These are phyloP conservation scores for Gari tellinella DNA, from an alignment of 2,888 invertebrate genomes.

Conservation along the genomic window DNA sequence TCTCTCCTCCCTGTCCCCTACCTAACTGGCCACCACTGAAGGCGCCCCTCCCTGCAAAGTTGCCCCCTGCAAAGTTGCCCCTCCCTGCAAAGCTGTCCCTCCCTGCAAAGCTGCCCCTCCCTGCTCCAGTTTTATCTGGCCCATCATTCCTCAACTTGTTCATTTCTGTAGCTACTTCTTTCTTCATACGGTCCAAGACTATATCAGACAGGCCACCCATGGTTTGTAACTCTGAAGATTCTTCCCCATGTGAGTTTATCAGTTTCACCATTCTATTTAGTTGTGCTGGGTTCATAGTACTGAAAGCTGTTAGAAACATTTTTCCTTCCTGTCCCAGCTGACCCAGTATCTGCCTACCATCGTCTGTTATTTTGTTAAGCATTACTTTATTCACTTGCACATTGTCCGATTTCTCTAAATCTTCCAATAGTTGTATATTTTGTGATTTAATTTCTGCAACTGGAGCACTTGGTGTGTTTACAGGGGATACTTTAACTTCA, in stretches of 20 bases:
- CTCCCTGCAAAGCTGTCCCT: too few species aligned
- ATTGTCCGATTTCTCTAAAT: conserved; percentile 41
- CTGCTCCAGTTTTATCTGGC: conserved; percentile 14
- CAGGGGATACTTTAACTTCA: neutral
- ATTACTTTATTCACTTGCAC: conserved; percentile 53
- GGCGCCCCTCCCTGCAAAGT: conserved; percentile 8
- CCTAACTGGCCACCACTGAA: conserved; percentile 1
- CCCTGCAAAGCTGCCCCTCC: conserved; percentile 8
- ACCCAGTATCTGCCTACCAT: conserved; percentile 36
- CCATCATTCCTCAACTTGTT: conserved; percentile 17
- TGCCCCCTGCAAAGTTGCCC: too few species aligned
- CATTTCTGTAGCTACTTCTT: conserved; percentile 44
- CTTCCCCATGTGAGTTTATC: conserved; percentile 53
- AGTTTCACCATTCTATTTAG: conserved; percentile 50
- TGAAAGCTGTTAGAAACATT: conserved; percentile 42
- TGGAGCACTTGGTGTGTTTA: conserved; percentile 15
- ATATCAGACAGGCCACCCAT: conserved; percentile 36
- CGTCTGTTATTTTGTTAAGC: conserved; percentile 44
- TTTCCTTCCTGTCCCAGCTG: conserved; percentile 49
- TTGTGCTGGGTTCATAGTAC: conserved; percentile 51
- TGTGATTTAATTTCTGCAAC: conserved; percentile 14
- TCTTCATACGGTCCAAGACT: conserved; percentile 44
- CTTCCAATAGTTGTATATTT: conserved; percentile 31
- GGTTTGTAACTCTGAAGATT: conserved; percentile 35
- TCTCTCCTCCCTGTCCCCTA: conserved; percentile 18